Evolutionary conservation across 2,888 invertebrate genomes (phyloP).

Genomic region (Cryptosula pallasiana): DNA sequence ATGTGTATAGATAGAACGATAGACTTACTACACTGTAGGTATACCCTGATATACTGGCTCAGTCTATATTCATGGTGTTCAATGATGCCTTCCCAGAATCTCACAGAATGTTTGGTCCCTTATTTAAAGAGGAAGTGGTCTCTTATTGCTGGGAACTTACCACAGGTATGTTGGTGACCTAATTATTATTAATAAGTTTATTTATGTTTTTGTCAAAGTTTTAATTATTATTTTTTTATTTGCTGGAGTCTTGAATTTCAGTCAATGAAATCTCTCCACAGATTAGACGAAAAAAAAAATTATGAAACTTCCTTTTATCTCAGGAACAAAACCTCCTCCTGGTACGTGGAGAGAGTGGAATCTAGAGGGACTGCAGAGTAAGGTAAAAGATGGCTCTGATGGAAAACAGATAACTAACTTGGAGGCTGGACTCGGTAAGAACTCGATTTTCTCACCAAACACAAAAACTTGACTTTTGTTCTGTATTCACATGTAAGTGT

Average conservation of each 20-base stretch:
- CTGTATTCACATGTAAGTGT: no score
- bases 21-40: conserved; percentile 32
- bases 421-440: not conserved
- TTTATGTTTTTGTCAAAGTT: not conserved
- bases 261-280: not conserved
- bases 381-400: not conserved
- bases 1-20: not conserved
- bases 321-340: conserved; percentile 44
- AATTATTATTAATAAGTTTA: not conserved
- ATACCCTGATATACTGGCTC: conserved; percentile 46
- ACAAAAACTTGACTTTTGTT: no score
- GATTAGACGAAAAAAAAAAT: no score
- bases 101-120: conserved; percentile 38
- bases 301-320: no score
- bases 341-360: conserved; percentile 43
- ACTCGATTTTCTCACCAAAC: no score
- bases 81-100: conserved; percentile 49
- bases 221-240: not conserved
- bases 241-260: not conserved
- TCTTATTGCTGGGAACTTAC: conserved; percentile 44
- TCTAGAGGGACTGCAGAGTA: conserved; percentile 31
- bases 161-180: conserved; percentile 35
- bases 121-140: conserved; percentile 44
- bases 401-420: conserved; percentile 3
- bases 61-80: conserved; percentile 42